Base-by-base conservation (phyloP, 2,888 invertebrate genomes). In the Malacosoma neustria region DNA sequence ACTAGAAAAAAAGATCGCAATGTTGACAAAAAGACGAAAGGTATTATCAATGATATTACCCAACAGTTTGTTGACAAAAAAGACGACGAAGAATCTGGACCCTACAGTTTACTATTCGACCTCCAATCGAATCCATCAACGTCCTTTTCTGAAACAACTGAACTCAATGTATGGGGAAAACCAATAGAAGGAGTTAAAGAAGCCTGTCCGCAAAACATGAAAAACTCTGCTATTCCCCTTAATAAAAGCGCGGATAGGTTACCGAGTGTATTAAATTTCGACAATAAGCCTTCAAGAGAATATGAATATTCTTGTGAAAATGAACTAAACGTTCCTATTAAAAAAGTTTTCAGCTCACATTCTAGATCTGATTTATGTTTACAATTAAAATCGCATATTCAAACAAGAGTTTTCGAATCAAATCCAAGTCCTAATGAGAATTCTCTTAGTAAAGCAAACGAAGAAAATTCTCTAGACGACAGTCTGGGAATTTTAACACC, bases 401-500 rank as follows among this genome's bases (percentile, higher is more conserved):
- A 72, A 43, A 46, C 71, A 36, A 65, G 79, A 58, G 55, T 62
- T 37, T 66, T 67, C 47, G 84, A 84, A 57, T 56, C 71, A 38
- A 82, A 80, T 46, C 54, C 69, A 46, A 84, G 82, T 57, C 85
- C 86, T 34, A 85, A 75, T 54, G 87, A 87, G 38, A 84, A 75
- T 48, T 86, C 86, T 31, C 43, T 75, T 34, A 82, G 65, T 44
- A 74, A 76, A 61, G 72, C 81, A 35, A 89, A 88, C 60, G 94
- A 93, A 68, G 91, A 94, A 62, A 92, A 93, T 65, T 95, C 95
- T 1, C 89, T 94, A 53, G 95, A 95, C 60, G 95, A 96, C 64
- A 93, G 94, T 56, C 82, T 95, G 51, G 95, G 95, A 3, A 95
- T 96, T 55, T 81, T 96, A 44, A 95, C 95, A 6, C 95, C 95